phyloP scores from a whole-genome alignment of 2,797 vertebrate genomes.

The Arnoldichthys spilopterus region DNA sequence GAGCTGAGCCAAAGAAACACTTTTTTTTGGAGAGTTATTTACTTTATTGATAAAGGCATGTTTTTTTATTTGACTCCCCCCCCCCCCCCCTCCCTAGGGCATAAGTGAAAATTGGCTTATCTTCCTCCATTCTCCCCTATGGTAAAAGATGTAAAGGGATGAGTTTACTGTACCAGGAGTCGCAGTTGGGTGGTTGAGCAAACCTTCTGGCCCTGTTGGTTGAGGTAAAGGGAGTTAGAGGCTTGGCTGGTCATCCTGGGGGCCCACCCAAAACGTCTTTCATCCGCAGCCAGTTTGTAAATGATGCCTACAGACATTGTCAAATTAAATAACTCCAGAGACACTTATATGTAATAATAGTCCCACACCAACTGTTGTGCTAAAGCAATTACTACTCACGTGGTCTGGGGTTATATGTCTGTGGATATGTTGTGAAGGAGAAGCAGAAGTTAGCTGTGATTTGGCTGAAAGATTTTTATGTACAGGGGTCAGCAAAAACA shows the following conservation, averaged over 20 bases:
- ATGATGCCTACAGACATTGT: constrained; percentile 72
- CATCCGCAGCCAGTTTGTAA: constrained; percentile 83
- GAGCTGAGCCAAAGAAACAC: no score
- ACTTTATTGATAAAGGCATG: no score
- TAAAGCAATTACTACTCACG: constrained; percentile 76
- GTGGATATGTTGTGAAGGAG: constrained; percentile 80
- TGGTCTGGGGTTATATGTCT: constrained; percentile 80
- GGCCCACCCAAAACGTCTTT: constrained; percentile 70
- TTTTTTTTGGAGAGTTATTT: no score
- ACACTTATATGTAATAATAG: background rate
- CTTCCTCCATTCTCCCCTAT: no score
- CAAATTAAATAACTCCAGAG: background rate
- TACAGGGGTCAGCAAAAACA: constrained; percentile 5
- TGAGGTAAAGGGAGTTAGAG: constrained; percentile 71
- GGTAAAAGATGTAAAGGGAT: background rate
- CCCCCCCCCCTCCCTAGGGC: no score
- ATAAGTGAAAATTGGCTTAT: no score
- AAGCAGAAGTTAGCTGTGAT: constrained; percentile 85
- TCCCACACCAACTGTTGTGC: background rate
- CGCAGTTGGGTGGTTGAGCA: constrained; percentile 76
- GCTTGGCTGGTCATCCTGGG: constrained; percentile 78
- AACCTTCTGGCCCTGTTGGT: constrained; percentile 68
- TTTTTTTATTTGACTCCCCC: no score
- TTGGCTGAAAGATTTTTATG: constrained; percentile 61
- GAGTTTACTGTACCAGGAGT: constrained; percentile 77